Conservation (phyloP, 2,113 vertebrate genomes). For the Hepsetus odoe region DNA sequence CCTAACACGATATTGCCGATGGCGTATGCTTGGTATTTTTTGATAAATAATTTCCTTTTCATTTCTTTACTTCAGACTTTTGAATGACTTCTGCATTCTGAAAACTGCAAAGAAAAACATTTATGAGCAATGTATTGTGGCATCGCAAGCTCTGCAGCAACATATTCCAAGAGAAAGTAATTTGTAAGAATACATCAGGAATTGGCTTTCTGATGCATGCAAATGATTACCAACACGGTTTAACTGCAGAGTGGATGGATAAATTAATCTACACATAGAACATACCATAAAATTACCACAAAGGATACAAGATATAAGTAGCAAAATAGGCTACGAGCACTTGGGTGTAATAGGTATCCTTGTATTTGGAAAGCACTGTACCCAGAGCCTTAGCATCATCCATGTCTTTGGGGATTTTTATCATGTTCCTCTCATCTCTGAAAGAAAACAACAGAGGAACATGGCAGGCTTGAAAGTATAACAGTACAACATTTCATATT, state of each 20-base stretch:
- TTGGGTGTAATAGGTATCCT: conserved; percentile 96
- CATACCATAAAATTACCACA: too few relatives aligned
- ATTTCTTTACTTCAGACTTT: neutral
- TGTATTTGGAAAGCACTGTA: conserved; percentile 96
- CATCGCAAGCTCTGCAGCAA: neutral
- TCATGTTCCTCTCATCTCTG: conserved; percentile 92
- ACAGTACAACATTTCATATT: too few relatives aligned
- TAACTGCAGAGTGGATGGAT: too few relatives aligned
- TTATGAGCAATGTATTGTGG: neutral
- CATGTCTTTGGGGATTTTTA: conserved; percentile 97
- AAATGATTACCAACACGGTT: too few relatives aligned
- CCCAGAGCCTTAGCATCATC: conserved; percentile 98
- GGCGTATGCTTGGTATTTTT: too few relatives aligned
- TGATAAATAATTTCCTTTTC: neutral
- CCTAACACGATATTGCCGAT: too few relatives aligned
- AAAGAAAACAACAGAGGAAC: conserved; percentile 42
- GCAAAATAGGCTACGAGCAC: conserved; percentile 97
- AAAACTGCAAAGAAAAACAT: too few relatives aligned
- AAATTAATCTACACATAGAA: too few relatives aligned
- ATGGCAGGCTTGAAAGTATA: too few relatives aligned
- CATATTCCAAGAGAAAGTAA: neutral
- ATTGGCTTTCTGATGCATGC: too few relatives aligned
- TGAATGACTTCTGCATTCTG: neutral
- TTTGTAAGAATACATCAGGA: too few relatives aligned
- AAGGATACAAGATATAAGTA: conserved; percentile 99